phyloP scores from a whole-genome alignment of 1,140 invertebrate species.

The Pemphigus obesinymphae region DNA sequence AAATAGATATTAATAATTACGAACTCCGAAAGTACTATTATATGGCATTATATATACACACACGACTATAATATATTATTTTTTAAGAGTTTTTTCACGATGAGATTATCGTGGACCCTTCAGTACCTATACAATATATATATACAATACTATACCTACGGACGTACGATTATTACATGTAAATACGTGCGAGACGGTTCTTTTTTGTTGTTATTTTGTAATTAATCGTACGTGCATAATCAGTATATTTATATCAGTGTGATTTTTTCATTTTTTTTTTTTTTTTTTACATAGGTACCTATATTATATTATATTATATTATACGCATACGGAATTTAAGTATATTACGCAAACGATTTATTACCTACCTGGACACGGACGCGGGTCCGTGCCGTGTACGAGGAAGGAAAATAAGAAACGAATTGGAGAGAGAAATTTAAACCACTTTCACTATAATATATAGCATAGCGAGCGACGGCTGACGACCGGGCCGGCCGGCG shows the following conservation, averaged over 20 bases:
- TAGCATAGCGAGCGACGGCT: not conserved
- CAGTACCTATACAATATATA: no score
- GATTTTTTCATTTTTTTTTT: no score
- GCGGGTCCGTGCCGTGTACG: not conserved
- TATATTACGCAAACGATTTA: conserved; percentile 15
- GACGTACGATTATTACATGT: no score
- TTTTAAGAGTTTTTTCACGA: no score
- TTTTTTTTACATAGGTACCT: no score
- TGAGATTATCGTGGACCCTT: no score
- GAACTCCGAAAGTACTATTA: no score
- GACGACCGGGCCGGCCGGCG: not conserved
- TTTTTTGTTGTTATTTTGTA: not conserved
- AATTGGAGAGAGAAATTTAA: conserved; percentile 11
- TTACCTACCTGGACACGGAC: not conserved
- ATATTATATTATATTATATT: not conserved
- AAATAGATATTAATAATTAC: no score
- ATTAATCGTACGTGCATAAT: not conserved
- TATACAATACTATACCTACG: no score
- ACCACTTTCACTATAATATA: conserved; percentile 1
- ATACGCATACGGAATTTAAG: not conserved
- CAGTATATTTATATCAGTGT: no score
- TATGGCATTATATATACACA: no score
- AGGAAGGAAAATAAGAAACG: not conserved
- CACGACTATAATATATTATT: no score
- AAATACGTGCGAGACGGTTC: not conserved